Evolutionary conservation across 2,113 vertebrate genomes (phyloP).

Genomic region (Canis aureus): DNA sequence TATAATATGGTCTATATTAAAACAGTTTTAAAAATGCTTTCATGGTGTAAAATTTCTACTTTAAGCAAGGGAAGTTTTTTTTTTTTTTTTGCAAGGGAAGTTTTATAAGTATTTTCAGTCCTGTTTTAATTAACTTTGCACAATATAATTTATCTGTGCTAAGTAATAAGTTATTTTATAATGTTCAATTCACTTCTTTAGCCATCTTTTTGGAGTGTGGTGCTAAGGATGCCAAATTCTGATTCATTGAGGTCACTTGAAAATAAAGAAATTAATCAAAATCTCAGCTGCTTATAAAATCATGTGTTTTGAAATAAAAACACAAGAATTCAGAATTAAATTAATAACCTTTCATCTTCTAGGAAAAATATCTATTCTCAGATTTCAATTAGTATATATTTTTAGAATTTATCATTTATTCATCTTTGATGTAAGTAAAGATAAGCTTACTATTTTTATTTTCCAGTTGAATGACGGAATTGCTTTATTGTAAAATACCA

Average conservation of each 20-base stretch:
- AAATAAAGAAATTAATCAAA: background rate
- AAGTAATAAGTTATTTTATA: background rate
- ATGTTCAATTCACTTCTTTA: background rate
- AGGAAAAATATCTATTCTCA: background rate
- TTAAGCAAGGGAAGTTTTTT: background rate
- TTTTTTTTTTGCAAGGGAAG: background rate
- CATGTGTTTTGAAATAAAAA: background rate
- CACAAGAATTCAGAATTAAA: background rate
- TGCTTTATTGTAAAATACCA: background rate
- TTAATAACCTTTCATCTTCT: background rate
- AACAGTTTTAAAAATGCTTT: background rate
- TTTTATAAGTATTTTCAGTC: background rate
- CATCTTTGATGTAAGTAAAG: background rate
- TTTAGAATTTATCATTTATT: background rate
- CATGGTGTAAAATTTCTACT: background rate
- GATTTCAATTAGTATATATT: background rate
- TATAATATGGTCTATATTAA: background rate
- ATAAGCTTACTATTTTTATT: background rate
- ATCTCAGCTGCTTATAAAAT: background rate
- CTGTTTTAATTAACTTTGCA: background rate
- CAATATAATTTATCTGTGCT: background rate
- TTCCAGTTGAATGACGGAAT: background rate
- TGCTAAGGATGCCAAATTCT: background rate
- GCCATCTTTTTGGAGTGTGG: background rate
- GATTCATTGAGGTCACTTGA: background rate